A percentile compares a stretch with the other conserved stretches of the same genome.
Evolutionary conservation across 2,797 vertebrate genomes (phyloP).

Genomic region (Anas georgica): DNA sequence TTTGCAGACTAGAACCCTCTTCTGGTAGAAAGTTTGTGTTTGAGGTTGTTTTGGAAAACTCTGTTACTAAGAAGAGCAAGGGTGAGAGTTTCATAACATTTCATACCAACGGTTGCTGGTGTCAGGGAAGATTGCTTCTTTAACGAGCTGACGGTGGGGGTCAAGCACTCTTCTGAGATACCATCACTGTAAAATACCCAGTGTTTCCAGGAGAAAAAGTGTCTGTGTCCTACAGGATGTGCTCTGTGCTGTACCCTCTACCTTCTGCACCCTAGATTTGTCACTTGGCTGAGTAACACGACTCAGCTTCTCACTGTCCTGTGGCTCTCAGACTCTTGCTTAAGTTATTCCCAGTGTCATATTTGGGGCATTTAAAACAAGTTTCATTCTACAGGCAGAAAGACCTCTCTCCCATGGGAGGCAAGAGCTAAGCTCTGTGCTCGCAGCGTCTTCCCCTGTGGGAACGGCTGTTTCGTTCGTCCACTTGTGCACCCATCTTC

Average conservation of each 20-base stretch:
- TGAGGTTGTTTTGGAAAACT: constrained; percentile 12
- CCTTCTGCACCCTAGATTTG: neutral
- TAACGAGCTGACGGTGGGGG: neutral
- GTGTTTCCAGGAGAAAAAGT: neutral
- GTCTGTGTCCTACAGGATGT: neutral
- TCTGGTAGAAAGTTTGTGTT: neutral
- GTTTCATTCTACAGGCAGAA: neutral
- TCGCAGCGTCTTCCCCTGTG: neutral
- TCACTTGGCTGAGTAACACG: neutral
- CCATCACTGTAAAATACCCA: neutral
- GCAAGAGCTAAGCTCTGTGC: neutral
- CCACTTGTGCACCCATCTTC: neutral
- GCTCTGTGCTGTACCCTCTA: neutral
- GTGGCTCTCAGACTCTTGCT: neutral
- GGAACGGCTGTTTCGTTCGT: neutral
- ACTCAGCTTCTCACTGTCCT: neutral
- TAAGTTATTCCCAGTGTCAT: neutral
- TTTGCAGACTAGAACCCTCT: neutral
- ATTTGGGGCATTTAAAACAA: neutral
- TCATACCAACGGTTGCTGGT: neutral
- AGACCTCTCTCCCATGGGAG: neutral
- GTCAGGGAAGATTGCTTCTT: neutral
- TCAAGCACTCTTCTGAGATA: neutral
- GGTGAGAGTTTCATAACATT: neutral
- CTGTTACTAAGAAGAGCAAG: neutral